phyloP scores from a whole-genome alignment of 1,140 invertebrate genomes.

The Lepidurus packardi region DNA sequence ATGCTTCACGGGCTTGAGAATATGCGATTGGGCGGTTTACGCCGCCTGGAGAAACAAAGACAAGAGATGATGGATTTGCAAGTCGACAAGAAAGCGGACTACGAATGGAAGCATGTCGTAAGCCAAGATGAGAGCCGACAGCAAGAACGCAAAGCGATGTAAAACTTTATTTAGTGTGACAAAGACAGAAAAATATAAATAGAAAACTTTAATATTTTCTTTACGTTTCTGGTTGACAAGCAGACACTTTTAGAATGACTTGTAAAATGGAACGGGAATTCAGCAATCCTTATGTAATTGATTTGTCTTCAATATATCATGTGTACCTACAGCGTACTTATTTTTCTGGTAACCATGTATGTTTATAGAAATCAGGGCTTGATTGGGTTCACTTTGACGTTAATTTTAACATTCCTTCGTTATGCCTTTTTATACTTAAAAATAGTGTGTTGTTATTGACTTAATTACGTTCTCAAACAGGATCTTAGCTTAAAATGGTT shows the following conservation, averaged over 20 bases:
- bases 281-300: neutral
- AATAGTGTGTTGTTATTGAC: no score
- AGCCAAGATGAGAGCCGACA: neutral
- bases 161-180: neutral
- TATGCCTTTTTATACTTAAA: no score
- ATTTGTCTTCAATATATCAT: neutral
- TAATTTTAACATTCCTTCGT: neutral
- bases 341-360: neutral
- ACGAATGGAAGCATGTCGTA: conserved; percentile 7
- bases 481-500: no score
- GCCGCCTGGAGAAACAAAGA: neutral
- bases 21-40: conserved; percentile 17
- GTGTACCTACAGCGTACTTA: neutral
- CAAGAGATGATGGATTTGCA: neutral
- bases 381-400: neutral
- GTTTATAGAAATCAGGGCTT: neutral
- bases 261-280: no score
- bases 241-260: no score
- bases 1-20: neutral
- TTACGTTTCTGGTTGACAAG: no score
- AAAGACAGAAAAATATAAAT: no score
- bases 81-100: neutral
- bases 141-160: neutral
- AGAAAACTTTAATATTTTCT: no score
- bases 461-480: no score